Conservation (phyloP, 2,888 invertebrate species). For the Pachydiplax longipennis region DNA sequence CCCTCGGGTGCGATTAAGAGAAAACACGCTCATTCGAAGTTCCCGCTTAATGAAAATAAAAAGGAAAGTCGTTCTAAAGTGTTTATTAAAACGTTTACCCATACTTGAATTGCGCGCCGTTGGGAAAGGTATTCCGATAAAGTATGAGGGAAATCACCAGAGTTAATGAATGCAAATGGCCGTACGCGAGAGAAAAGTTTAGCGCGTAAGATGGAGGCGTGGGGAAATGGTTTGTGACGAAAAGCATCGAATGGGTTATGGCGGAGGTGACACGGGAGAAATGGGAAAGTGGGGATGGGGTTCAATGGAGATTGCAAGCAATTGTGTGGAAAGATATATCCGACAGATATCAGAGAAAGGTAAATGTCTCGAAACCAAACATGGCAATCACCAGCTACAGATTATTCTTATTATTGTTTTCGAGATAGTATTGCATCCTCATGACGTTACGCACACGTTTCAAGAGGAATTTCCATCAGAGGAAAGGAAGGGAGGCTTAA, state of each 20-base stretch:
- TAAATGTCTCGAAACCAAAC: not conserved
- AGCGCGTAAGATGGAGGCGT: not conserved
- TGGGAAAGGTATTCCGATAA: not conserved
- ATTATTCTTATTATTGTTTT: not conserved
- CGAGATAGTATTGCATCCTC: not conserved
- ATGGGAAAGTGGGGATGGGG: not conserved
- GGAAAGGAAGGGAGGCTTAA: too few relatives aligned
- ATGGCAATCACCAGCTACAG: not conserved
- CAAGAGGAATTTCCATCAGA: too few relatives aligned
- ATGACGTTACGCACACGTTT: too few relatives aligned
- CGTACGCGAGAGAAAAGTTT: not conserved
- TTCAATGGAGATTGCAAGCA: not conserved
- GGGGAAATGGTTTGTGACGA: not conserved
- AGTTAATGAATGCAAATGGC: not conserved
- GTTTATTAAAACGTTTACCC: too few relatives aligned
- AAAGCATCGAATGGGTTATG: not conserved
- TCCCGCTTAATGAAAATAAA: too few relatives aligned
- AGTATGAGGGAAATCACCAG: not conserved
- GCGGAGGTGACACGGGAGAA: not conserved
- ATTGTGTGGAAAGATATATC: not conserved
- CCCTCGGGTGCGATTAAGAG: too few relatives aligned
- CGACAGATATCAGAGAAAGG: not conserved
- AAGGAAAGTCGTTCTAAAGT: too few relatives aligned
- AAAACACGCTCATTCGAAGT: too few relatives aligned
- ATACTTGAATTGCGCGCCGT: not conserved